These are phyloP conservation scores for Aspidiotus destructor DNA, from an alignment of 2,888 invertebrate species.

Conservation along the genomic window DNA sequence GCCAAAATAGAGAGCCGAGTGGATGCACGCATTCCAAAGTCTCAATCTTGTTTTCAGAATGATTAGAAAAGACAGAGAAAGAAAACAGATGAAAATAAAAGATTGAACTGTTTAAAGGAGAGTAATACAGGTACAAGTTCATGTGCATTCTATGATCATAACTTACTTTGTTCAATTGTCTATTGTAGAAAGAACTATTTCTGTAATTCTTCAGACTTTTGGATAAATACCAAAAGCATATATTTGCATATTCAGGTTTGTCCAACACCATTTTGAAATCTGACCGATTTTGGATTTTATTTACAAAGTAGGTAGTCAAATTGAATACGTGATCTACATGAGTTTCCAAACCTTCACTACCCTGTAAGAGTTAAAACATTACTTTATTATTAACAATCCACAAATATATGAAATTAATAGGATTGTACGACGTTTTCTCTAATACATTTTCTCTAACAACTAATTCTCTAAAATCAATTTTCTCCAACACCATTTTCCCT, in stretches of 20 bases:
- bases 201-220: conserved; percentile 52
- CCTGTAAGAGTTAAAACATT: conserved; percentile 42
- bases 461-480: too few relatives aligned
- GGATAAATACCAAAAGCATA: conserved; percentile 94
- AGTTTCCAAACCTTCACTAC: conserved; percentile 62
- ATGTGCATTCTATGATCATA: neutral
- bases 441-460: too few relatives aligned
- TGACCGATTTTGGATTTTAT: conserved; percentile 54
- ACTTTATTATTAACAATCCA: too few relatives aligned
- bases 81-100: neutral
- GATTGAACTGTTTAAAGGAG: neutral
- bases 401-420: too few relatives aligned
- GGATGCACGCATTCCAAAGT: too few relatives aligned
- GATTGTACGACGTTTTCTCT: too few relatives aligned
- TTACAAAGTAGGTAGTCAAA: conserved; percentile 60
- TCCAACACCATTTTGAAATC: conserved; percentile 63
- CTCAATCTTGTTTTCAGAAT: too few relatives aligned
- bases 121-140: too few relatives aligned
- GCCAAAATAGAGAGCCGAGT: too few relatives aligned
- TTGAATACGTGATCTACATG: conserved; percentile 71
- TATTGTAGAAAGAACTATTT: conserved; percentile 50
- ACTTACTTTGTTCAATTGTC: conserved; percentile 55
- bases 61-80: neutral
- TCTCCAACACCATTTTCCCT: too few relatives aligned
- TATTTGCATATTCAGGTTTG: conserved; percentile 84